A percentile compares a stretch with the other conserved stretches of the same genome.
Evolutionary conservation across 1,140 invertebrate species (phyloP).

Genomic region (Neuroterus valhalla): DNA sequence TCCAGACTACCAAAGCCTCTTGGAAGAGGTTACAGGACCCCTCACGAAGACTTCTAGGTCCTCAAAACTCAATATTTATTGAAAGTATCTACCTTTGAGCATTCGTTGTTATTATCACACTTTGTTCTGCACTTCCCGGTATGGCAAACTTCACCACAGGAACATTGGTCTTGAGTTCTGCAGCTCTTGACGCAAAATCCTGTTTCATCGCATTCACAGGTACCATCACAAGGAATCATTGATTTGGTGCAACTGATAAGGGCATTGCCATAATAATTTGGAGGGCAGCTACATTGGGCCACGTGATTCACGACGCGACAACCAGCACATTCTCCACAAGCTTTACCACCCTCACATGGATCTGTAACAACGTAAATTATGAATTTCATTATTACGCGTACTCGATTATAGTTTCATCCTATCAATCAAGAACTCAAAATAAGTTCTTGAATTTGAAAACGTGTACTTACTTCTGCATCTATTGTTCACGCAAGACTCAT

Average conservation of each 20-base stretch:
- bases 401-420: no score
- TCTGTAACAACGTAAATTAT: conserved; percentile 75
- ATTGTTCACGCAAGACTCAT: conserved; percentile 87
- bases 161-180: conserved; percentile 80
- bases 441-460: neutral
- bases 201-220: conserved; percentile 85
- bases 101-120: conserved; percentile 76
- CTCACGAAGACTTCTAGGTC: no score
- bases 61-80: no score
- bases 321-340: conserved; percentile 88
- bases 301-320: conserved; percentile 89
- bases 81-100: conserved; percentile 66
- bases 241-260: conserved; percentile 83
- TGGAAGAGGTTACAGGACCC: no score
- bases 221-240: conserved; percentile 79
- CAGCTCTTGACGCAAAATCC: conserved; percentile 86
- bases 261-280: conserved; percentile 87
- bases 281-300: conserved; percentile 88
- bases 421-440: no score
- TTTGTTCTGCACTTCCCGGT: conserved; percentile 79
- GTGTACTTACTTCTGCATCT: conserved; percentile 82
- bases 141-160: conserved; percentile 83
- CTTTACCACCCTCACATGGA: conserved; percentile 82
- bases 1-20: no score
- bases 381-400: no score